Evolutionary conservation across 2,888 invertebrate species (phyloP).

Genomic region (Brachylomia viminalis): DNA sequence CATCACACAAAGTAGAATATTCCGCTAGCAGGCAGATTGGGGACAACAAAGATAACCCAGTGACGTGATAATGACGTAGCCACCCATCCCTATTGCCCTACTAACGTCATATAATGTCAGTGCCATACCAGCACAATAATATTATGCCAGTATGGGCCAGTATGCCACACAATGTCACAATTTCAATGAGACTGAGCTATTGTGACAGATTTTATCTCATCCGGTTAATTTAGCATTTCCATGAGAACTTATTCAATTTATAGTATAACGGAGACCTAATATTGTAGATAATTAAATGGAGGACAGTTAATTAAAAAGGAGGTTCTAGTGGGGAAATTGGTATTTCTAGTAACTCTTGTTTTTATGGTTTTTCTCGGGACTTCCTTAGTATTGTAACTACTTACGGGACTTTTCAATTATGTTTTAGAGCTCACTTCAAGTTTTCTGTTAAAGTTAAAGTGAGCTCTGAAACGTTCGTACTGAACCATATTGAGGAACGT

Average conservation of each 20-base stretch:
- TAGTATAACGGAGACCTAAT: slow-evolving; percentile 37
- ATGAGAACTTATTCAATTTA: slow-evolving; percentile 54
- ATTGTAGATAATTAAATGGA: slow-evolving; percentile 51
- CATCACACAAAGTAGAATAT: slow-evolving; percentile 7
- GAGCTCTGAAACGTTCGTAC: not conserved
- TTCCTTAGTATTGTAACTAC: not conserved
- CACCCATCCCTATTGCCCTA: slow-evolving; percentile 52
- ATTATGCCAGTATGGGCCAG: slow-evolving; percentile 55
- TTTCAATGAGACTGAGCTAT: slow-evolving; percentile 71
- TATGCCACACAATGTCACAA: slow-evolving; percentile 74
- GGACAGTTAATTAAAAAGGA: slow-evolving; percentile 26
- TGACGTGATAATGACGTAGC: slow-evolving; percentile 2
- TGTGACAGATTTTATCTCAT: slow-evolving; percentile 76
- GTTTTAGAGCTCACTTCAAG: slow-evolving; percentile 2
- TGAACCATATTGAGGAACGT: not conserved
- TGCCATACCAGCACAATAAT: slow-evolving; percentile 49
- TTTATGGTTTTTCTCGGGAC: not conserved
- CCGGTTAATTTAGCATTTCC: slow-evolving; percentile 73
- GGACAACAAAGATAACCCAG: not conserved
- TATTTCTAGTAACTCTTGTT: not conserved
- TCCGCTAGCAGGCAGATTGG: not conserved
- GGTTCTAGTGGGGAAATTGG: not conserved
- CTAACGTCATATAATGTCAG: slow-evolving; percentile 23
- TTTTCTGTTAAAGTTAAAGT: not conserved
- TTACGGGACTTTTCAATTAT: not conserved